Conservation (phyloP, 2,797 vertebrate genomes). For the Onychomys torridus region DNA sequence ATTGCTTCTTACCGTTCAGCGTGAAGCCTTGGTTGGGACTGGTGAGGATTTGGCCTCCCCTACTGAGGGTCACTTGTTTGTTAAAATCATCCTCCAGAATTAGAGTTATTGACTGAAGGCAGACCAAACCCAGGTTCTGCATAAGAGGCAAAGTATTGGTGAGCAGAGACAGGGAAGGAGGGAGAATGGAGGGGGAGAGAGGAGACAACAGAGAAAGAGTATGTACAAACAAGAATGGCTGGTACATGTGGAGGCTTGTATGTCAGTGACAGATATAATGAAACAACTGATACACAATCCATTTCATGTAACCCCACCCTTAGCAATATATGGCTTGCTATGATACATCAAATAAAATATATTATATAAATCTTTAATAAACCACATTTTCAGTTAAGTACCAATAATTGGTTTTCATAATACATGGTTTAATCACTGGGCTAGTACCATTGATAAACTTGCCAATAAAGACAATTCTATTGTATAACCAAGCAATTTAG, state of each 20-base stretch:
- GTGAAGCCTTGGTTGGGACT: conserved; percentile 91
- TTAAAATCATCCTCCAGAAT: conserved; percentile 95
- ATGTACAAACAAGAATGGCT: neutral
- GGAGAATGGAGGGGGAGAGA: neutral
- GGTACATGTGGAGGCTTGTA: neutral
- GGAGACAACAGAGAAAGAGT: neutral
- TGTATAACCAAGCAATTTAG: neutral
- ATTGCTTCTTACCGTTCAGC: conserved; percentile 90
- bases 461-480: neutral
- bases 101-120: conserved; percentile 95
- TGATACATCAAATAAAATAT: neutral
- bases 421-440: neutral
- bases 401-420: neutral
- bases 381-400: conserved; percentile 30
- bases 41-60: conserved; percentile 94
- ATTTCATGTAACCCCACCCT: neutral
- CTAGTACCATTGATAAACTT: neutral
- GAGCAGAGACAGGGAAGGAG: neutral
- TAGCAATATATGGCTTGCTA: conserved; percentile 7
- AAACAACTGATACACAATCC: neutral
- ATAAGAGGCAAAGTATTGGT: conserved; percentile 57
- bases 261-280: neutral
- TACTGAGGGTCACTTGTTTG: conserved; percentile 95
- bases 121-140: conserved; percentile 93
- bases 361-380: conserved; percentile 10